phyloP scores from a whole-genome alignment of 2,113 vertebrate genomes.

The Cichladusa arquata region DNA sequence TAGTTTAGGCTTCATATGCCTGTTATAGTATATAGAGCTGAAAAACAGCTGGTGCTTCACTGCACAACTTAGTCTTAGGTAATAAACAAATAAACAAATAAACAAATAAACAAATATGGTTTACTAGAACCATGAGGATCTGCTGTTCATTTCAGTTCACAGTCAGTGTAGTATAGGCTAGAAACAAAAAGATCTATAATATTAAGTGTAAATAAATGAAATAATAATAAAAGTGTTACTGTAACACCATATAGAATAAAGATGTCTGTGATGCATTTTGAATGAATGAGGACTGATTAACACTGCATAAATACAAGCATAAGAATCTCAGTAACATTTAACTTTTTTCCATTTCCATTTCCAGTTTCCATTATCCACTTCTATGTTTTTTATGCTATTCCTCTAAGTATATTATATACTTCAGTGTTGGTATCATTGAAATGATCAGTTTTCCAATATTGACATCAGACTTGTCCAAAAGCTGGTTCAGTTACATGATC shows the following conservation, averaged over 20 bases:
- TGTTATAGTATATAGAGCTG: neutral
- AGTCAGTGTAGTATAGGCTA: neutral
- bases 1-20: neutral
- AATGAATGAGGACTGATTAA: neutral
- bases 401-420: neutral
- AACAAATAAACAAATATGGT: neutral
- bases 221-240: neutral
- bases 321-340: neutral
- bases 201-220: neutral
- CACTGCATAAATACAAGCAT: neutral
- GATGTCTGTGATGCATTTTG: neutral
- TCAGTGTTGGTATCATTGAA: neutral
- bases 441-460: neutral
- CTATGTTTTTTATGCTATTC: neutral
- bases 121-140: neutral
- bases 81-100: neutral
- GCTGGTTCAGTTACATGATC: neutral
- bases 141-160: neutral
- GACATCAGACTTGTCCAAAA: neutral
- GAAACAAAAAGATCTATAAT: neutral
- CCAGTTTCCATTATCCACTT: neutral
- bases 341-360: no score
- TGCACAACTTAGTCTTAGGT: neutral
- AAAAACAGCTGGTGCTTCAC: neutral
- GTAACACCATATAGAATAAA: neutral